Evolutionary conservation across 2,113 vertebrate genomes (phyloP).

Genomic region (Myrmecophaga tridactyla): DNA sequence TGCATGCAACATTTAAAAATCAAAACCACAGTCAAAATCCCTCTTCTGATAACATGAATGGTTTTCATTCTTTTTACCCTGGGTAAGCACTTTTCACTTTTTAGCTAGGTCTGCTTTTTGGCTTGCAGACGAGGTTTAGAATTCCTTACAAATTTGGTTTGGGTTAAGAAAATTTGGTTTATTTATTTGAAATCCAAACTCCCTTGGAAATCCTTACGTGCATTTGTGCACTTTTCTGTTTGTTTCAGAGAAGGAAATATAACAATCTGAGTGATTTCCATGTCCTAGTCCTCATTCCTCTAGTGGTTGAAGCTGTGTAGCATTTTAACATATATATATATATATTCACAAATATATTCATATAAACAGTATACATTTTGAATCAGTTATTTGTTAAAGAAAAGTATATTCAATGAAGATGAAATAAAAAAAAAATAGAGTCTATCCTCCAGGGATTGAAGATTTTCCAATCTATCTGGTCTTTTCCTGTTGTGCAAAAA

Average conservation of each 20-base stretch:
- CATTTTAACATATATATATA: conserved; percentile 76
- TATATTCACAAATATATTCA: conserved; percentile 77
- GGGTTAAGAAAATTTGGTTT: conserved; percentile 78
- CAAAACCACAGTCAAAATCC: conserved; percentile 60
- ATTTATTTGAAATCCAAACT: conserved; percentile 81
- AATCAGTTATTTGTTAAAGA: conserved; percentile 78
- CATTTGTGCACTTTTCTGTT: conserved; percentile 78
- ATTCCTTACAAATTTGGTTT: conserved; percentile 75
- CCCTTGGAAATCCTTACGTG: conserved; percentile 72
- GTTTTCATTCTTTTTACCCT: conserved; percentile 79
- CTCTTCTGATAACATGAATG: conserved; percentile 70
- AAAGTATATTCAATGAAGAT: conserved; percentile 66
- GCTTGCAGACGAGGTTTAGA: conserved; percentile 71
- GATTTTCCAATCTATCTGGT: conserved; percentile 73
- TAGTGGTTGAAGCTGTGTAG: conserved; percentile 79
- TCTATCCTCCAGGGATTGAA: conserved; percentile 61
- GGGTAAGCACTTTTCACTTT: conserved; percentile 81
- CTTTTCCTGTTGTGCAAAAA: conserved; percentile 68
- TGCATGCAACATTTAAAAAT: conserved; percentile 85
- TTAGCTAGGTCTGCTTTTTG: conserved; percentile 64
- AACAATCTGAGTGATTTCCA: conserved; percentile 69
- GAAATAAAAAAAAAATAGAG: conserved; percentile 43
- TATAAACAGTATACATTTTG: conserved; percentile 81
- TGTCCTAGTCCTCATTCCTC: conserved; percentile 75
- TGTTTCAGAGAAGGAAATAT: conserved; percentile 72